Evolutionary conservation across 2,113 vertebrate genomes (phyloP), one percentile per base, ranked within the genome.

Genomic region (Actinemys pallida): DNA sequence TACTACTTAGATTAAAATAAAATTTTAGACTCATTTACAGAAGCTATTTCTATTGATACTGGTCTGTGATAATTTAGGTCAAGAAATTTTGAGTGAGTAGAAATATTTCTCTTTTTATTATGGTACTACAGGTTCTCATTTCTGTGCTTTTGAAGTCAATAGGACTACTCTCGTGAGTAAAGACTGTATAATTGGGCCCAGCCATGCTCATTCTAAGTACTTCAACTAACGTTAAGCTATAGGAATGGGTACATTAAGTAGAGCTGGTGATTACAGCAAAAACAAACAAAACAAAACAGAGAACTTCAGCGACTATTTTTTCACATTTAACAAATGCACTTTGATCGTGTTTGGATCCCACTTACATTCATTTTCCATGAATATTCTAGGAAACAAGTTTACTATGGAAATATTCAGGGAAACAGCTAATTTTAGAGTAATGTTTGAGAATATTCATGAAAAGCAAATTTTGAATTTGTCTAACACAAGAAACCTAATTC

Each of bases 251-350:
- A 93, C 93, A 86, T 86, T 59, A 91, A 96, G 81, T 1, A 91
- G 39, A 87, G 11, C 29, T 91, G 39, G 27, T 78, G 95, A 94
- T 52, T 83, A 96, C 90, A 95, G 56, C 39, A 47, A 84, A 96
- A 83, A 88, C 91, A 88, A 92, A 24, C 84, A 94, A 24, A 69
- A 83, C 69, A 76, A 24, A 69, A 83, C 79, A 76, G 88, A 52
- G 1, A 86, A 39, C 22, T 52, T 20, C 57, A 35, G 25, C 86
- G 59, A 65, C 59, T 65, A 13, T 35, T 65, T 50, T 80, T 79
- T 80, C 31, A 19, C 47, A 52, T 52, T 81, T 81, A 52, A 81
- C 17, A 81, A 53, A 82, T 45, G 0, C 13, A 65, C 59, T 69
- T 0, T 93, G 52, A 84, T 88, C 29, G 3, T 62, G 59, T 89